phyloP scores from a whole-genome alignment of 2,888 invertebrate genomes.

The Pachycephus smyrnensis region DNA sequence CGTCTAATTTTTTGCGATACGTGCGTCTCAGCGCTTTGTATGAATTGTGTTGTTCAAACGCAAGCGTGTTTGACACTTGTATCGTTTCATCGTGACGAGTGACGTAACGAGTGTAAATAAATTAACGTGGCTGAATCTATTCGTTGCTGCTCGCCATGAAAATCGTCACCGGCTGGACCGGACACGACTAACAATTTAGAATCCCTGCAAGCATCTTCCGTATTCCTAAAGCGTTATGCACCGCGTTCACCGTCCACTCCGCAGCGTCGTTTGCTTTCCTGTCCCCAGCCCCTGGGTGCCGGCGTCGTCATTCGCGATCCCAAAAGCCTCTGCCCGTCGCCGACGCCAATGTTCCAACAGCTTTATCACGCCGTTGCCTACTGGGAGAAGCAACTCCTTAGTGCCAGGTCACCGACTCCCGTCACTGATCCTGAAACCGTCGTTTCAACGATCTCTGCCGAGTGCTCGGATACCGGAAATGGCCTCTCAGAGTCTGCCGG shows the following conservation, averaged over 20 bases:
- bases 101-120: background rate
- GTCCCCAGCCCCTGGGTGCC: conserved; percentile 48
- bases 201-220: conserved; percentile 25
- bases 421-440: conserved; percentile 25
- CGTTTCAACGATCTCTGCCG: conserved; percentile 21
- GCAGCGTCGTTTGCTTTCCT: conserved; percentile 54
- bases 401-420: conserved; percentile 42
- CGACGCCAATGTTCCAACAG: conserved; percentile 70
- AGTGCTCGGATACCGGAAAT: conserved; percentile 27
- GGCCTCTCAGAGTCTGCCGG: background rate
- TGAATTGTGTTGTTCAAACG: background rate
- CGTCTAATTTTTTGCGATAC: background rate
- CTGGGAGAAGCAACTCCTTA: conserved; percentile 59
- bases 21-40: background rate
- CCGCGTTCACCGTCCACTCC: conserved; percentile 51
- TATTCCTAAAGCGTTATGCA: conserved; percentile 48
- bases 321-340: conserved; percentile 63
- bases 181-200: background rate
- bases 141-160: background rate
- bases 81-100: background rate
- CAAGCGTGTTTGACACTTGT: background rate
- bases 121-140: background rate
- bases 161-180: background rate
- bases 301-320: conserved; percentile 29
- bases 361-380: conserved; percentile 65